Conservation (phyloP, 2,113 vertebrate genomes). For the Caretta caretta region DNA sequence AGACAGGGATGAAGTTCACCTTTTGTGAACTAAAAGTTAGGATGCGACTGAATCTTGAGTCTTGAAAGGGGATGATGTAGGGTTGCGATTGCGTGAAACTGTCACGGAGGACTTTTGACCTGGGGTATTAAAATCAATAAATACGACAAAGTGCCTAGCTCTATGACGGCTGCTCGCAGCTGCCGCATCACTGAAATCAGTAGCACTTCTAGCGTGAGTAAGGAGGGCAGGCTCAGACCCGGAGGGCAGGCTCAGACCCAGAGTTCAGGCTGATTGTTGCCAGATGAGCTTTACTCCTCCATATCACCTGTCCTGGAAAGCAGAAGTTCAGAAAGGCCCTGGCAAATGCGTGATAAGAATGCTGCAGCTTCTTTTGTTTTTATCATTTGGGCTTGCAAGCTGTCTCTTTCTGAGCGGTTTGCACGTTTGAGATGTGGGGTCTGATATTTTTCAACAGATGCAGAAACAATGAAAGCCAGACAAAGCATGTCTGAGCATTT, state of each 20-base stretch:
- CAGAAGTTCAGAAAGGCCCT: neutral
- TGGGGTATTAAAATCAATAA: slow-evolving; percentile 3
- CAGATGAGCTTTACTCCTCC: neutral
- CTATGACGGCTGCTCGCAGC: neutral
- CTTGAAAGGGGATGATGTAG: slow-evolving; percentile 29
- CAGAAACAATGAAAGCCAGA: neutral
- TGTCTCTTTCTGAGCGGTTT: neutral
- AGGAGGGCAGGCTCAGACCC: neutral
- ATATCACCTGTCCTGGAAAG: neutral
- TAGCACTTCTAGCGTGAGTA: neutral
- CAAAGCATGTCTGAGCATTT: neutral
- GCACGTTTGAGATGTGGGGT: neutral
- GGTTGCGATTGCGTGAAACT: neutral
- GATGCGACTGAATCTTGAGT: neutral
- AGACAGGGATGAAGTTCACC: neutral
- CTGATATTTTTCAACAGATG: neutral
- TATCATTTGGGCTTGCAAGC: slow-evolving; percentile 19
- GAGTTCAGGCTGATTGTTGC: neutral
- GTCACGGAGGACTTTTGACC: neutral
- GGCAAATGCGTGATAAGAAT: neutral
- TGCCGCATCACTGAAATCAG: neutral
- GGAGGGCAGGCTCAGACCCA: neutral
- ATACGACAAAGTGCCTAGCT: neutral
- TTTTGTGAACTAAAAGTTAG: neutral
- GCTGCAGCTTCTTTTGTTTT: slow-evolving; percentile 16